A percentile compares a stretch with the other conserved stretches of the same genome.
Evolutionary conservation across 2,113 vertebrate species (phyloP).

Genomic region (Melanerpes formicivorus): DNA sequence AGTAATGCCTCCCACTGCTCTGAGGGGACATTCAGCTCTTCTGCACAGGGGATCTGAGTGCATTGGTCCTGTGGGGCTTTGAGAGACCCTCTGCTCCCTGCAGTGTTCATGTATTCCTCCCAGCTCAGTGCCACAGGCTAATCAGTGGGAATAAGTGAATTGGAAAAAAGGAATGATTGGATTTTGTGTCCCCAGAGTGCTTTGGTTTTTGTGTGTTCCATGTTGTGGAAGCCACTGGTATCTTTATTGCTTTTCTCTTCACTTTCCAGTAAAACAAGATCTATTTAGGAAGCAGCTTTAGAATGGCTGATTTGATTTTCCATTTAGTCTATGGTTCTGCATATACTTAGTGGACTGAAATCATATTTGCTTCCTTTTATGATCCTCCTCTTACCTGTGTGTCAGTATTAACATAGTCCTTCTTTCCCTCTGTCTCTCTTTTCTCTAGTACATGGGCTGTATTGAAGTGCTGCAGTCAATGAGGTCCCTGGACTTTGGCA

Average conservation of each 20-base stretch:
- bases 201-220: neutral
- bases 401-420: neutral
- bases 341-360: slow-evolving; percentile 5
- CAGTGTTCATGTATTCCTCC: neutral
- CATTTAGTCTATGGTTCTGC: slow-evolving; percentile 6
- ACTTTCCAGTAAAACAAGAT: slow-evolving; percentile 7
- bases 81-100: neutral
- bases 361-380: slow-evolving; percentile 20
- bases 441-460: slow-evolving; percentile 86
- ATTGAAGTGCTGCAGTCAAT: slow-evolving; percentile 93
- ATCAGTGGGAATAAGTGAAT: neutral
- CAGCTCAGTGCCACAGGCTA: neutral
- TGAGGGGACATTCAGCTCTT: neutral
- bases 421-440: slow-evolving; percentile 10
- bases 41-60: neutral
- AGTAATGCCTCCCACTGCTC: neutral
- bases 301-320: slow-evolving; percentile 26
- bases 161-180: neutral
- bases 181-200: neutral
- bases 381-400: neutral
- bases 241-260: slow-evolving; percentile 20
- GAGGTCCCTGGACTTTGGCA: slow-evolving; percentile 91
- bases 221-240: neutral
- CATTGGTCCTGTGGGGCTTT: accelerated
- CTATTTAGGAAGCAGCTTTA: slow-evolving; percentile 23